These are phyloP conservation scores for Rhabditoides inermis DNA, from an alignment of 2,888 invertebrate genomes.

Conservation along the genomic window DNA sequence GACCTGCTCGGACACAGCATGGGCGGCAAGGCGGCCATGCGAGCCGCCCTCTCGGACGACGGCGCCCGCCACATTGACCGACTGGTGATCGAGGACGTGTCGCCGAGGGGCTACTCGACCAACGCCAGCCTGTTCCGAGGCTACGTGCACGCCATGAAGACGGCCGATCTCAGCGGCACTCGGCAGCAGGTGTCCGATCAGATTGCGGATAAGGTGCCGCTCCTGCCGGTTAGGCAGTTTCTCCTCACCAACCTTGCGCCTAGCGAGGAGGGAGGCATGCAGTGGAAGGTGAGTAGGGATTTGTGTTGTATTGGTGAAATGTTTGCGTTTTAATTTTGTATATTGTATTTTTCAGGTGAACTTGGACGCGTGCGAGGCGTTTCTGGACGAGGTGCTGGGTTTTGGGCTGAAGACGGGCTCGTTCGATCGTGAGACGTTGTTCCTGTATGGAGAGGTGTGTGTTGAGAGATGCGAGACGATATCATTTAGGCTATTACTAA, in stretches of 20 bases:
- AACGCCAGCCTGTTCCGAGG: constrained; percentile 3
- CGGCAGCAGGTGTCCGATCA: not conserved
- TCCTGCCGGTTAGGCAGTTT: constrained; percentile 66
- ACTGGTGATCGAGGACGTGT: constrained; percentile 8
- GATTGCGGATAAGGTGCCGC: constrained; percentile 51
- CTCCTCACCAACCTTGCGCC: constrained; percentile 73
- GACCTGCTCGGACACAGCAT: constrained; percentile 10
- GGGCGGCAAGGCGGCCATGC: constrained; percentile 9
- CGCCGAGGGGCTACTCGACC: not conserved
- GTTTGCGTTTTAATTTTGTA: no score
- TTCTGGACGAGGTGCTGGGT: constrained; percentile 63
- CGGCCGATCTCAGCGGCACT: not conserved
- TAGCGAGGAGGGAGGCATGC: constrained; percentile 59
- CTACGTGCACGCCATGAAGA: constrained; percentile 2
- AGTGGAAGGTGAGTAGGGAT: no score
- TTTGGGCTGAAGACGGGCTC: constrained; percentile 55
- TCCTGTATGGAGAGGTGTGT: constrained; percentile 65
- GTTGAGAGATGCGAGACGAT: no score
- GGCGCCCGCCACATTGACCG: not conserved
- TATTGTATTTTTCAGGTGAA: no score
- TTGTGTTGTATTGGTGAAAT: no score
- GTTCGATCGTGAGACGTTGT: constrained; percentile 68
- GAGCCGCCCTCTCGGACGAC: not conserved
- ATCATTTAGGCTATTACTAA: no score
- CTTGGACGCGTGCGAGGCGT: constrained; percentile 63